These are phyloP conservation scores for Toxotes chatareus DNA, from an alignment of 2,113 vertebrate species.

Conservation along the genomic window DNA sequence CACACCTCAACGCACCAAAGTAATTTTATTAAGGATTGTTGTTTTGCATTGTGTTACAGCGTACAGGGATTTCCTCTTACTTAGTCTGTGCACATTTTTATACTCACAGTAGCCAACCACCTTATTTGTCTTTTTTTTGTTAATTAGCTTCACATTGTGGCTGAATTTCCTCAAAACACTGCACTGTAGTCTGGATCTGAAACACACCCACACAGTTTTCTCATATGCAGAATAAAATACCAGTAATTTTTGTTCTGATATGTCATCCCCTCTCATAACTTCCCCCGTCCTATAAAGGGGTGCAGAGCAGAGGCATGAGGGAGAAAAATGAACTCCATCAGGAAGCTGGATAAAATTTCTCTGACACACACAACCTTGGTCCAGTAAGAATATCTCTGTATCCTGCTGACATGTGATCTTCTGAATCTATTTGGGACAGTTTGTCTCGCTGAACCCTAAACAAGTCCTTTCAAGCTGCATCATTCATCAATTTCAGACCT, in stretches of 20 bases:
- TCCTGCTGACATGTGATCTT: conserved; percentile 86
- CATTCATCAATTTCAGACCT: conserved; percentile 84
- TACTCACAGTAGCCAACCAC: not conserved
- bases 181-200: not conserved
- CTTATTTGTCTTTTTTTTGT: not conserved
- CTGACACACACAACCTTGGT: conserved; percentile 85
- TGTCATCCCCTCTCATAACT: conserved; percentile 78
- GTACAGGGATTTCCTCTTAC: not conserved
- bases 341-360: conserved; percentile 86
- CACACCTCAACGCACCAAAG: not conserved
- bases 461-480: conserved; percentile 82
- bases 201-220: conserved; percentile 12
- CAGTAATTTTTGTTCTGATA: conserved; percentile 67
- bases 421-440: conserved; percentile 83
- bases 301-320: conserved; percentile 45
- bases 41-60: not conserved
- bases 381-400: conserved; percentile 84
- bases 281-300: conserved; percentile 66
- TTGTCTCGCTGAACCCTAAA: conserved; percentile 82
- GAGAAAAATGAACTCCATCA: conserved; percentile 85
- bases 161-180: not conserved
- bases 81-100: not conserved
- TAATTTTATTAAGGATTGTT: not conserved
- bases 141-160: conserved; percentile 35
- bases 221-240: conserved; percentile 43